phyloP scores from a whole-genome alignment of 2,113 vertebrate genomes.

The Noturus placidus region DNA sequence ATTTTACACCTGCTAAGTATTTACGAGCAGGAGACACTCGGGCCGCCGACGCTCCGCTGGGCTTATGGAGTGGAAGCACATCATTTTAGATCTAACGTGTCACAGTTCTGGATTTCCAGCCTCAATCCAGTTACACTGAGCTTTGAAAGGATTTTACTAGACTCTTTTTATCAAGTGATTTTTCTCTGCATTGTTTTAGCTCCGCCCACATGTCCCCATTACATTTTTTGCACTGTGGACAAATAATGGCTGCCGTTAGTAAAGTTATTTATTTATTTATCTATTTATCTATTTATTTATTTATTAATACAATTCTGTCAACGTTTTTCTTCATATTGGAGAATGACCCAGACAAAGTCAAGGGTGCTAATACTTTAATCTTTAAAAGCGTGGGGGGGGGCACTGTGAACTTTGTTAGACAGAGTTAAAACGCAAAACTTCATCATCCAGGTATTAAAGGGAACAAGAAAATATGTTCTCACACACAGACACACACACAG shows the following conservation, averaged over 20 bases:
- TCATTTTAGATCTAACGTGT: background rate
- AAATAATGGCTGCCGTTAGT: no score
- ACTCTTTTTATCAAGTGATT: background rate
- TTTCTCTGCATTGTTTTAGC: background rate
- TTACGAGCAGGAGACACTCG: slow-evolving; percentile 43
- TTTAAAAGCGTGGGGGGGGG: no score
- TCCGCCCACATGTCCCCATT: background rate
- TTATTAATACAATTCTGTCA: no score
- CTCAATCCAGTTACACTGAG: background rate
- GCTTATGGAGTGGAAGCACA: background rate
- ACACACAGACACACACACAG: background rate
- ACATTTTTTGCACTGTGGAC: no score
- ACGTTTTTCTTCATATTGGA: no score
- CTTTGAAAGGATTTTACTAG: background rate
- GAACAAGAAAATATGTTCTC: background rate
- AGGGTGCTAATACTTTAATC: no score
- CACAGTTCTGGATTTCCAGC: background rate
- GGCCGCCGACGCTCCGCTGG: background rate
- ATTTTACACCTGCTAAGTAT: slow-evolving; percentile 48
- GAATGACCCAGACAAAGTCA: no score
- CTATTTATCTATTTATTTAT: no score
- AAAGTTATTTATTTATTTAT: no score
- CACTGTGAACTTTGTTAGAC: no score
- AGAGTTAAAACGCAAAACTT: no score
- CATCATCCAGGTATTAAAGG: no score